phyloP scores from a whole-genome alignment of 2,888 invertebrate species.

The Pyrgus malvae region DNA sequence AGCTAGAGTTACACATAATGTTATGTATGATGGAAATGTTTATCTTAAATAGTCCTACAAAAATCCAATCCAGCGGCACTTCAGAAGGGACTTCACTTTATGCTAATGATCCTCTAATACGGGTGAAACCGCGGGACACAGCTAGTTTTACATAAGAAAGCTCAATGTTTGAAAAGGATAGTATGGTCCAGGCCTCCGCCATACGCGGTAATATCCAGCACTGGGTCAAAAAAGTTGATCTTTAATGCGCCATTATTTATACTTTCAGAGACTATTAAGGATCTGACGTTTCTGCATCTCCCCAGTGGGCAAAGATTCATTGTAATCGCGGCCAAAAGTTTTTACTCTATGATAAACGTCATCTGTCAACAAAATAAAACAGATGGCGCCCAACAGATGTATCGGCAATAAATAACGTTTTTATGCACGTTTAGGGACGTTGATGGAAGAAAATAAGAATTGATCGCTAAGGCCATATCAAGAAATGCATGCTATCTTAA shows the following conservation, averaged over 20 bases:
- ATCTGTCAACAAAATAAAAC: slow-evolving; percentile 34
- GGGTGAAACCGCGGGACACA: too few species aligned
- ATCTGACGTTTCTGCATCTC: neutral
- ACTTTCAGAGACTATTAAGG: slow-evolving; percentile 2
- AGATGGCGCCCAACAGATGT: slow-evolving; percentile 36
- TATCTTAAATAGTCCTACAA: too few species aligned
- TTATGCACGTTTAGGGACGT: slow-evolving; percentile 11
- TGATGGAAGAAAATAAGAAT: slow-evolving; percentile 17
- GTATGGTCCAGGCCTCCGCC: too few species aligned
- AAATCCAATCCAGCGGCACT: too few species aligned
- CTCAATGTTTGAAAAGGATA: too few species aligned
- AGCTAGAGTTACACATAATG: too few species aligned
- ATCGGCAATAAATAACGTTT: slow-evolving; percentile 33
- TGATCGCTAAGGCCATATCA: slow-evolving; percentile 19
- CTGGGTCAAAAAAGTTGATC: neutral
- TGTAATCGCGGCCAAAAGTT: neutral
- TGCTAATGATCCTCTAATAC: too few species aligned
- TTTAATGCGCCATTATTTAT: slow-evolving; percentile 2
- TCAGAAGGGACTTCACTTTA: too few species aligned
- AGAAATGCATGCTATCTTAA: neutral
- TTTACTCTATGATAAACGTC: slow-evolving; percentile 18
- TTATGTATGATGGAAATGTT: too few species aligned
- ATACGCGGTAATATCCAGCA: too few species aligned
- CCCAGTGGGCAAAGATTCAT: neutral
- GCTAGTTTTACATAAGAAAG: too few species aligned